Evolutionary conservation across 2,888 invertebrate genomes (phyloP).

Genomic region (Epistrophe grossulariae): DNA sequence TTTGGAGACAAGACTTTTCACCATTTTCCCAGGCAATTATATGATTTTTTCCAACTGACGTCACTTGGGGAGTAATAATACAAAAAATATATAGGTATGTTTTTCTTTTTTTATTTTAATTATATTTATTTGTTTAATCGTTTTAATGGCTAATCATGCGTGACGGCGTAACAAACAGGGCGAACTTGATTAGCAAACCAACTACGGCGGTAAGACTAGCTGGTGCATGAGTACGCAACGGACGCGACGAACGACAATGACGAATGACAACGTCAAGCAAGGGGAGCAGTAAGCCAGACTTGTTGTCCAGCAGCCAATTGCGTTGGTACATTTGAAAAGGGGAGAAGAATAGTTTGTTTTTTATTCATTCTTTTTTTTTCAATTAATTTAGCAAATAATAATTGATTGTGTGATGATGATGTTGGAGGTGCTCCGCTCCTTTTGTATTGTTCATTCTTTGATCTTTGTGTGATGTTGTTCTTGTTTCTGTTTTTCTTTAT

Average conservation of each 20-base stretch:
- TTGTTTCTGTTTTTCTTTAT: slow-evolving; percentile 34
- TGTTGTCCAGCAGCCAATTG: slow-evolving; percentile 62
- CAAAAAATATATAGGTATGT: background rate
- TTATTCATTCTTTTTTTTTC: slow-evolving; percentile 40
- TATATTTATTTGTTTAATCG: slow-evolving; percentile 36
- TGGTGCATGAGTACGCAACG: slow-evolving; percentile 77
- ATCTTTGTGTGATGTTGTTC: slow-evolving; percentile 48
- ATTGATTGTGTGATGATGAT: slow-evolving; percentile 59
- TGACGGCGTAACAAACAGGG: slow-evolving; percentile 51
- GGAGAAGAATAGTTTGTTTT: slow-evolving; percentile 33
- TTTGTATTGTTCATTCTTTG: slow-evolving; percentile 40
- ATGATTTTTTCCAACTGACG: slow-evolving; percentile 61
- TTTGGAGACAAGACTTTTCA: slow-evolving; percentile 82
- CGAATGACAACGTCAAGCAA: slow-evolving; percentile 70
- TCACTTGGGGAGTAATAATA: slow-evolving; percentile 43
- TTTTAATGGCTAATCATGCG: slow-evolving; percentile 71
- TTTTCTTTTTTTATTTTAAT: slow-evolving; percentile 14
- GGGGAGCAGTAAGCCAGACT: slow-evolving; percentile 57
- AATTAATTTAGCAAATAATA: slow-evolving; percentile 69
- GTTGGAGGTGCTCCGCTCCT: slow-evolving; percentile 43
- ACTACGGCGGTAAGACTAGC: slow-evolving; percentile 3
- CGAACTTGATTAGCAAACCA: slow-evolving; percentile 45
- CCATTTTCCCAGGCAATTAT: slow-evolving; percentile 77
- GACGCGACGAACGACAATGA: slow-evolving; percentile 1
- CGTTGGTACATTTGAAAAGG: slow-evolving; percentile 56